These are phyloP conservation scores for Thymelicus acteon DNA, from an alignment of 2,888 invertebrate species.

Conservation along the genomic window DNA sequence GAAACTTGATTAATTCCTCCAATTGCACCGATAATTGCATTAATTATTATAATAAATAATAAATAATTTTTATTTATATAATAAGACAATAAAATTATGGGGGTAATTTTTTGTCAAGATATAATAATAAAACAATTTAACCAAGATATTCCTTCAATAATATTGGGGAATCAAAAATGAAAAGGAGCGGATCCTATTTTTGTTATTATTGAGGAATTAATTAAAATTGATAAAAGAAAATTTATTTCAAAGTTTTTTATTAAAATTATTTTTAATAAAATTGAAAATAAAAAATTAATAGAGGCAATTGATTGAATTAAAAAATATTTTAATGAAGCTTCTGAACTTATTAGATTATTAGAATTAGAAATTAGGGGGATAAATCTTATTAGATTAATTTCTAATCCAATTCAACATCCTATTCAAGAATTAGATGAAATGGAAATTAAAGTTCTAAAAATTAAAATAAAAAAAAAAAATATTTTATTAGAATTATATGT, in stretches of 20 bases:
- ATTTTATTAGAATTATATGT: constrained; percentile 79
- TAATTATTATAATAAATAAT: constrained; percentile 71
- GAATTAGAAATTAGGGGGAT: constrained; percentile 83
- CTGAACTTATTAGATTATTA: constrained; percentile 77
- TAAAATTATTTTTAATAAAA: constrained; percentile 66
- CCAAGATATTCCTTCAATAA: constrained; percentile 85
- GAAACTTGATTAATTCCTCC: constrained; percentile 83
- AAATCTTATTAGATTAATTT: constrained; percentile 86
- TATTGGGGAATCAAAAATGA: constrained; percentile 85
- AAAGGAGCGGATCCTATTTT: constrained; percentile 86
- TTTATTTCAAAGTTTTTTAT: constrained; percentile 63
- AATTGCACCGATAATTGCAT: constrained; percentile 77
- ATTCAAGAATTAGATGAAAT: constrained; percentile 71
- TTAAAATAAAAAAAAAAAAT: constrained; percentile 78
- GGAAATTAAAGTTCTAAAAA: constrained; percentile 75
- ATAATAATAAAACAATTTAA: constrained; percentile 82
- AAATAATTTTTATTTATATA: constrained; percentile 72
- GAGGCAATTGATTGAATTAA: constrained; percentile 85
- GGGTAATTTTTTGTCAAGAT: constrained; percentile 88
- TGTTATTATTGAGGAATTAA: constrained; percentile 74
- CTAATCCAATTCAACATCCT: constrained; percentile 85
- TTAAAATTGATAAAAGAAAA: constrained; percentile 59
- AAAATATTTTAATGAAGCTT: constrained; percentile 86
- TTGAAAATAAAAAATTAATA: constrained; percentile 79
- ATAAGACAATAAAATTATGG: constrained; percentile 82